Conservation (phyloP, 1,140 invertebrate species). For the Dendrolimus kikuchii region DNA sequence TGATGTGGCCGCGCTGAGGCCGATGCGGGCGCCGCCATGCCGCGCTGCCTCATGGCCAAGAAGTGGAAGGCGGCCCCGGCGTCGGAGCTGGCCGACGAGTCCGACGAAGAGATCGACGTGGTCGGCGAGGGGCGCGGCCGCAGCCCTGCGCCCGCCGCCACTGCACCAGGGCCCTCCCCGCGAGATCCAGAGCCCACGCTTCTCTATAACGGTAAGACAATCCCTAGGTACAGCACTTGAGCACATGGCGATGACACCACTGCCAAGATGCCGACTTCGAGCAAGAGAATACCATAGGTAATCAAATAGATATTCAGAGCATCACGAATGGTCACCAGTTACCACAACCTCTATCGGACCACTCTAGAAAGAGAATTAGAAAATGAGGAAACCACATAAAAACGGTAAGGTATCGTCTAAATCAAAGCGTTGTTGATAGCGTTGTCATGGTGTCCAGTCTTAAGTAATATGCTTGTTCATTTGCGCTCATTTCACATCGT, state of each 20-base stretch:
- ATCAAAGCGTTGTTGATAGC: no score
- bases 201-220: slow-evolving; percentile 64
- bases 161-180: slow-evolving; percentile 58
- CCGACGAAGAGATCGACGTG: slow-evolving; percentile 89
- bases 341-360: no score
- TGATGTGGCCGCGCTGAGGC: slow-evolving; percentile 62
- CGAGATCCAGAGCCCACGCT: slow-evolving; percentile 65
- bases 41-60: slow-evolving; percentile 91
- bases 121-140: slow-evolving; percentile 74
- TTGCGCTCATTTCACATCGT: no score
- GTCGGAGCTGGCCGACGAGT: slow-evolving; percentile 80
- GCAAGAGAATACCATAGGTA: no score
- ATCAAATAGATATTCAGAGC: no score
- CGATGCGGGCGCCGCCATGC: slow-evolving; percentile 77
- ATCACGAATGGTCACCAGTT: no score
- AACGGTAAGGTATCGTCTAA: no score
- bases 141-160: slow-evolving; percentile 66
- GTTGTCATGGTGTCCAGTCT: no score
- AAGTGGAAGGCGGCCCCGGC: slow-evolving; percentile 91
- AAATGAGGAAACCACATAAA: no score
- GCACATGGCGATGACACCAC: slow-evolving; percentile 2
- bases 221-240: background rate
- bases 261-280: slow-evolving; percentile 6
- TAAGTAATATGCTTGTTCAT: no score
- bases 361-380: no score